Evolutionary conservation across 1,140 invertebrate genomes (phyloP).

Genomic region (Apis dorsata): DNA sequence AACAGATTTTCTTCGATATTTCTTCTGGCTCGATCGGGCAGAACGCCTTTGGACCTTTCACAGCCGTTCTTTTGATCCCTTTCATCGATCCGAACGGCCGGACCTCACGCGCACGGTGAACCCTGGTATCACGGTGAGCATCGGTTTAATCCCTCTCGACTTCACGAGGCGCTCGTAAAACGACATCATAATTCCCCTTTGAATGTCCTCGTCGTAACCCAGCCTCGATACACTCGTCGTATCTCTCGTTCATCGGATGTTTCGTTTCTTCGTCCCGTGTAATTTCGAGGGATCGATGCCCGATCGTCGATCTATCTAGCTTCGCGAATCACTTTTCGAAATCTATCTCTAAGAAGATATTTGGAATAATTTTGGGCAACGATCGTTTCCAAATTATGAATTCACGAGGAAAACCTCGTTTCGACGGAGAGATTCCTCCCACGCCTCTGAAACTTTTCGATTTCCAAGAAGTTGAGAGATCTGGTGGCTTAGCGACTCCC

Average conservation of each 20-base stretch:
- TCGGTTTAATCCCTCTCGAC: slow-evolving; percentile 59
- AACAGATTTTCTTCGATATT: slow-evolving; percentile 50
- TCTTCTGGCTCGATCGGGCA: slow-evolving; percentile 31
- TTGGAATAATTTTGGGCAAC: no score
- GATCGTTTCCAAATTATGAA: no score
- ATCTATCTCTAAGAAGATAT: no score
- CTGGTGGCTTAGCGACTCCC: neutral
- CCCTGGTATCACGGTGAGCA: slow-evolving; percentile 14
- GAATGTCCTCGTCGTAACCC: slow-evolving; percentile 35
- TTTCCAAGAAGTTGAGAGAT: neutral
- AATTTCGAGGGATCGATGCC: slow-evolving; percentile 14
- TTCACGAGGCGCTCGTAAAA: slow-evolving; percentile 60
- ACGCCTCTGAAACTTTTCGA: slow-evolving; percentile 9
- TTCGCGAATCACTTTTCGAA: neutral
- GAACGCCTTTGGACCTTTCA: slow-evolving; percentile 39
- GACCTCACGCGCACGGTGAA: slow-evolving; percentile 18
- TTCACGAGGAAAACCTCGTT: no score
- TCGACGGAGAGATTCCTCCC: no score
- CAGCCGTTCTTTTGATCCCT: slow-evolving; percentile 40
- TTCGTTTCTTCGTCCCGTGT: slow-evolving; percentile 23
- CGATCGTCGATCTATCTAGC: neutral
- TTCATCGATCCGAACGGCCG: slow-evolving; percentile 39
- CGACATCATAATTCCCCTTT: slow-evolving; percentile 56
- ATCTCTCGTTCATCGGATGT: neutral
- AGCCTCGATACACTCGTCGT: neutral